A percentile compares a stretch with the other conserved stretches of the same genome.
Conservation (phyloP, 1,140 invertebrate species). For the Bombus confusus region DNA sequence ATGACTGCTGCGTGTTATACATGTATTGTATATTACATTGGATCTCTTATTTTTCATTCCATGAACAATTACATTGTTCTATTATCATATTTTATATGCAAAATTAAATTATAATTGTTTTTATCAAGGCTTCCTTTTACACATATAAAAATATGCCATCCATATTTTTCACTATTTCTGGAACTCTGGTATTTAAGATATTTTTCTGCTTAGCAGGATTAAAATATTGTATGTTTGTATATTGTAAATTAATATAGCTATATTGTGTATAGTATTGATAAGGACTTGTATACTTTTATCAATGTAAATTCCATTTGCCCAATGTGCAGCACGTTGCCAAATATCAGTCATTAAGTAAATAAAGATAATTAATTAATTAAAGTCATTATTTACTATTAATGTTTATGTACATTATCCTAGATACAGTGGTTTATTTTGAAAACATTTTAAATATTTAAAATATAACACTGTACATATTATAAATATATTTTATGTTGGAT, state of each 20-base stretch:
- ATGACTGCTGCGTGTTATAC: slow-evolving; percentile 23
- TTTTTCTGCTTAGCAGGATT: slow-evolving; percentile 18
- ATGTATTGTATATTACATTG: slow-evolving; percentile 17
- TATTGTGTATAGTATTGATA: slow-evolving; percentile 51
- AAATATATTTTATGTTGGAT: not conserved
- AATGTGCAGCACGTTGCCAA: slow-evolving; percentile 55
- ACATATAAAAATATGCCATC: not conserved
- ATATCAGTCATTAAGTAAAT: slow-evolving; percentile 62
- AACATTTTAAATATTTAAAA: slow-evolving; percentile 1
- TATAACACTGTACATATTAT: not conserved
- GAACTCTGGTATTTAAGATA: slow-evolving; percentile 20
- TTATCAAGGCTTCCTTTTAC: slow-evolving; percentile 11
- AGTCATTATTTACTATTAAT: slow-evolving; percentile 50
- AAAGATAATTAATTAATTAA: slow-evolving; percentile 38
- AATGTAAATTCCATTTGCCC: slow-evolving; percentile 52
- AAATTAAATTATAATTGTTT: slow-evolving; percentile 20
- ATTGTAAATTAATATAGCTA: slow-evolving; percentile 63
- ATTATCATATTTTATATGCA: slow-evolving; percentile 14
- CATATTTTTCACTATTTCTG: not conserved
- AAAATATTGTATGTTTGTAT: slow-evolving; percentile 51
- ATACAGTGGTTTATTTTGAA: slow-evolving; percentile 1
- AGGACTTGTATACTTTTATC: slow-evolving; percentile 50
- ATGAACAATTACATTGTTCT: slow-evolving; percentile 24
- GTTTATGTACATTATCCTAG: slow-evolving; percentile 14
- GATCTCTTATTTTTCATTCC: slow-evolving; percentile 38